These are phyloP conservation scores for Trinorchestia longiramus DNA, from an alignment of 1,140 invertebrate species.

Conservation along the genomic window DNA sequence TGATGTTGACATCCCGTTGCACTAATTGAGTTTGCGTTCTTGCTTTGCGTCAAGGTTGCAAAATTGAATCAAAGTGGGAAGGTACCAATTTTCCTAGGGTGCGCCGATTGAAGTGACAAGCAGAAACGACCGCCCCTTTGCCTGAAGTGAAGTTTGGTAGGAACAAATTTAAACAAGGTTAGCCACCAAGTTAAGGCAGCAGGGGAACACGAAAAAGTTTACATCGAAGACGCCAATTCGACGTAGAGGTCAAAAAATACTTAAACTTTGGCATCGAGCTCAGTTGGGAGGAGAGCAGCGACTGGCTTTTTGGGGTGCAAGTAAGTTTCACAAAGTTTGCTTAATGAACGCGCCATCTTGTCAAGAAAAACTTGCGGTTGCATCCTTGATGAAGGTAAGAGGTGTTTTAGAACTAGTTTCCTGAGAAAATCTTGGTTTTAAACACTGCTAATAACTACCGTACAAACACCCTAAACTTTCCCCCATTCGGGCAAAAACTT, in stretches of 20 bases:
- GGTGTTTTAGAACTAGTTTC: background rate
- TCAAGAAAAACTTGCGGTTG: background rate
- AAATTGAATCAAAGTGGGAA: constrained; percentile 10
- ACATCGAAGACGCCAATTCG: background rate
- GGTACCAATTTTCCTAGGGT: background rate
- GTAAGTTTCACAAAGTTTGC: background rate
- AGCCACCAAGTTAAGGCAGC: constrained; percentile 7
- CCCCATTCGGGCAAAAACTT: no score
- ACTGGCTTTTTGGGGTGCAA: background rate
- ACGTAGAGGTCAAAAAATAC: background rate
- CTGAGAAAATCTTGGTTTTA: background rate
- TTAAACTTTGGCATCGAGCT: background rate
- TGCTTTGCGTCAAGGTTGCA: background rate
- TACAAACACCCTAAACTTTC: background rate
- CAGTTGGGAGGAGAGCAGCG: background rate
- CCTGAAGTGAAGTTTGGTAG: background rate
- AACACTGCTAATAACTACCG: background rate
- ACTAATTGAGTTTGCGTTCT: constrained; percentile 18
- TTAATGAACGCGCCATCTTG: background rate
- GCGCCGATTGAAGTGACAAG: constrained; percentile 10
- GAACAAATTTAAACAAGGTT: constrained; percentile 23
- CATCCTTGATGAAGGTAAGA: background rate
- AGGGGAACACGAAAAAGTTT: background rate
- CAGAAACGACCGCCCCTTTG: background rate
- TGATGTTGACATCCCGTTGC: background rate